These are phyloP conservation scores for Lates calcarifer DNA, from an alignment of 2,113 vertebrate species.

Conservation along the genomic window DNA sequence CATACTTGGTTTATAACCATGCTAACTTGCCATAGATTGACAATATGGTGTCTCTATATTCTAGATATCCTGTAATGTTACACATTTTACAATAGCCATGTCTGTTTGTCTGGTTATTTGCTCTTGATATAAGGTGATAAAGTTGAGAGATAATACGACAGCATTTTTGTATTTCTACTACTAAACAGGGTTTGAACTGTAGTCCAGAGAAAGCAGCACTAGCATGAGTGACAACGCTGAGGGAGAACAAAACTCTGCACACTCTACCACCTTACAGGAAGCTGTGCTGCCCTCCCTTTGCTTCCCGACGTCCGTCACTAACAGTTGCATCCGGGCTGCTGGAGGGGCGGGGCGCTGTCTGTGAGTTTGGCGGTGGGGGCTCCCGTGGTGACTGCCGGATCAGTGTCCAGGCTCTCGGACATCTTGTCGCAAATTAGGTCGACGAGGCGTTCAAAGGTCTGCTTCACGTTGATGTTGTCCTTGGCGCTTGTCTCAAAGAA, in stretches of 20 bases:
- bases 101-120: conserved; percentile 68
- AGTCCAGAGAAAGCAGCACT: conserved; percentile 71
- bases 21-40: conserved; percentile 56
- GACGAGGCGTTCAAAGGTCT: conserved; percentile 96
- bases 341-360: conserved; percentile 90
- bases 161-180: conserved; percentile 67
- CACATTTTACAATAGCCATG: conserved; percentile 57
- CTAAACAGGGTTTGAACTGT: conserved; percentile 63
- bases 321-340: conserved; percentile 93
- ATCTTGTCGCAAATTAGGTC: conserved; percentile 99
- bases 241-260: conserved; percentile 45
- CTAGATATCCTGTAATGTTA: conserved; percentile 67
- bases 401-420: conserved; percentile 94
- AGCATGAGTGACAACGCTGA: conserved; percentile 55
- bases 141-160: conserved; percentile 66
- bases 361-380: conserved; percentile 92
- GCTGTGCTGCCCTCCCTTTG: conserved; percentile 40
- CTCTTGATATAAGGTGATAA: conserved; percentile 68
- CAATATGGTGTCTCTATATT: conserved; percentile 56
- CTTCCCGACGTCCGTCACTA: conserved; percentile 80
- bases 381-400: conserved; percentile 89
- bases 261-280: conserved; percentile 55
- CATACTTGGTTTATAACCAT: conserved; percentile 51
- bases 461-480: conserved; percentile 97
- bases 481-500: conserved; percentile 99